phyloP scores from a whole-genome alignment of 2,888 invertebrate species.

The Ornithoptera alexandrae region DNA sequence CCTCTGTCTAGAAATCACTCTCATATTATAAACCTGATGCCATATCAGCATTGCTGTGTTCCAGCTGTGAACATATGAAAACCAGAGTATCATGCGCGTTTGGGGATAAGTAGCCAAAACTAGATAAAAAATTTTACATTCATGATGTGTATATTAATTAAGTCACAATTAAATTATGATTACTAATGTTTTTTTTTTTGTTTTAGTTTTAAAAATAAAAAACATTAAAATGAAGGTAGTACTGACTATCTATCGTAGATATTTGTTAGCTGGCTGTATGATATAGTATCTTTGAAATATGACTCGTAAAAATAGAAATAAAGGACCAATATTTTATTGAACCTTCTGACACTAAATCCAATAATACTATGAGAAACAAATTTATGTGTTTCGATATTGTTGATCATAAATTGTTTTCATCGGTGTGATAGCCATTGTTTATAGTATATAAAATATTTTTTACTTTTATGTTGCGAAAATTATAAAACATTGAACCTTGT shows the following conservation, averaged over 20 bases:
- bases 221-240: not conserved
- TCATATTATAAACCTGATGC: too few species aligned
- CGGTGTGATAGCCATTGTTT: constrained; percentile 17
- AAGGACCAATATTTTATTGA: constrained; percentile 67
- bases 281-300: constrained; percentile 46
- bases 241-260: not conserved
- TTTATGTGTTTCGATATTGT: constrained; percentile 30
- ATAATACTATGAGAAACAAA: constrained; percentile 29
- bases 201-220: not conserved
- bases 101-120: too few species aligned
- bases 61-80: too few species aligned
- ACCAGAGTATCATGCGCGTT: too few species aligned
- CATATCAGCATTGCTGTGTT: too few species aligned
- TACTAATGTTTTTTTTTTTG: too few species aligned
- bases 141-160: too few species aligned
- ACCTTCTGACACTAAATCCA: constrained; percentile 36
- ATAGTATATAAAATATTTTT: constrained; percentile 18
- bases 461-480: not conserved
- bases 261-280: not conserved
- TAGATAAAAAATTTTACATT: too few species aligned
- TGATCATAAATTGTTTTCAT: constrained; percentile 29
- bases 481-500: too few species aligned
- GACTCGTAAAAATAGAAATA: constrained; percentile 67
- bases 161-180: too few species aligned
- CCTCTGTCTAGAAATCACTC: too few species aligned